Evolutionary conservation across 2,888 invertebrate species (phyloP).

Genomic region (Ectemnius cavifrons): DNA sequence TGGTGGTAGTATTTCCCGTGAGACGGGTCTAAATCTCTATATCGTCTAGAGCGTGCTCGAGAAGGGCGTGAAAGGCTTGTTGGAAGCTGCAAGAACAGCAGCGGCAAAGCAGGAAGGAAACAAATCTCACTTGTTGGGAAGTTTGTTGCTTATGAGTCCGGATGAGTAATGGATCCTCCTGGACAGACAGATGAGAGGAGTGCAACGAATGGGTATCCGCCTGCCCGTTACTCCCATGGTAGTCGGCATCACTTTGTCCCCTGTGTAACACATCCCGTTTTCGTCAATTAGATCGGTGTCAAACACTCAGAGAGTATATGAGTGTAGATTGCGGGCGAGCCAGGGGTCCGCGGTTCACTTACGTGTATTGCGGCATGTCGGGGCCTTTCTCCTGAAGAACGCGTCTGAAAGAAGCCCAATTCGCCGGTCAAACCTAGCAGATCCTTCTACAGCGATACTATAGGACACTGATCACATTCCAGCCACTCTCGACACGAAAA

Average conservation of each 20-base stretch:
- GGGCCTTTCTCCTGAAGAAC: constrained; percentile 82
- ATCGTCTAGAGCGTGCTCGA: not conserved
- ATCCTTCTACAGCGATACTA: too few species aligned
- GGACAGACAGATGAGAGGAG: constrained; percentile 79
- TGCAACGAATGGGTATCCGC: constrained; percentile 83
- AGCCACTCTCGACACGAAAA: not conserved
- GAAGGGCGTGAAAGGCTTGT: not conserved
- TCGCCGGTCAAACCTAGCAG: too few species aligned
- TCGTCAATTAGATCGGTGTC: constrained; percentile 28
- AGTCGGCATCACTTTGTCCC: constrained; percentile 79
- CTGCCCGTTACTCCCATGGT: constrained; percentile 83
- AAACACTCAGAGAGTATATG: too few species aligned
- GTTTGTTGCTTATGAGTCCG: constrained; percentile 85
- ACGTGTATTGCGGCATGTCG: constrained; percentile 85
- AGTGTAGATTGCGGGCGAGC: too few species aligned
- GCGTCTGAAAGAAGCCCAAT: constrained; percentile 79
- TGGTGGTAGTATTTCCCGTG: not conserved
- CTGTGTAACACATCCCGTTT: constrained; percentile 66
- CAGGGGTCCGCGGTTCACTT: constrained; percentile 71
- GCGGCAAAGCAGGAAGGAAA: not conserved
- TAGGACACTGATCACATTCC: too few species aligned
- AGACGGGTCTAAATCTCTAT: not conserved
- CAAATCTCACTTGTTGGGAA: constrained; percentile 80
- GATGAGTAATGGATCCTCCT: constrained; percentile 80
- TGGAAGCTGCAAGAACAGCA: not conserved